Conservation (phyloP, 1,140 invertebrate species). For the Helicoverpa zea region DNA sequence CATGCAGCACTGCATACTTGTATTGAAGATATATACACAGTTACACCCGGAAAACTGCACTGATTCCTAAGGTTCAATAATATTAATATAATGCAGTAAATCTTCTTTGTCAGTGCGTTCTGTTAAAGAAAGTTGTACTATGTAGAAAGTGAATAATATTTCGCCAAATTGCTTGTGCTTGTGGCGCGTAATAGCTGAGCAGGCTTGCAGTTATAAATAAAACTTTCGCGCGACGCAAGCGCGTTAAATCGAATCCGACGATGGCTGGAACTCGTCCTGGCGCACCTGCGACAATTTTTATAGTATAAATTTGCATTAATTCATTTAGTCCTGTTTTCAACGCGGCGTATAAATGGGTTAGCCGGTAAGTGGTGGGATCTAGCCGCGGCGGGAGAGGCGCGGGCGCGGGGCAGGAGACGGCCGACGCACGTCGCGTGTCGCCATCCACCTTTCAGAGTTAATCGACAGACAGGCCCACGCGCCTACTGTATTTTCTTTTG, state of each 20-base stretch:
- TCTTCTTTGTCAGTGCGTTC: neutral
- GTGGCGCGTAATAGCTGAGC: constrained; percentile 58
- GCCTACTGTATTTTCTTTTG: constrained; percentile 29
- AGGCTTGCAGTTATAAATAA: constrained; percentile 79
- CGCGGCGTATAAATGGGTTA: constrained; percentile 84
- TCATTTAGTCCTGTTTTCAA: constrained; percentile 85
- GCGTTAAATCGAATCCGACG: constrained; percentile 82
- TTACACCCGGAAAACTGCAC: neutral
- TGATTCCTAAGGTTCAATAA: neutral
- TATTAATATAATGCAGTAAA: neutral
- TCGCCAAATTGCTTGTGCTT: constrained; percentile 61
- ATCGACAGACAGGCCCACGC: constrained; percentile 55
- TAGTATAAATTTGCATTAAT: constrained; percentile 87
- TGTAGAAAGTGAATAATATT: constrained; percentile 52
- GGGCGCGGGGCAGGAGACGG: constrained; percentile 35
- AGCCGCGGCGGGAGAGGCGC: constrained; percentile 58
- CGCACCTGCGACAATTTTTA: constrained; percentile 87
- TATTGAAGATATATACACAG: neutral
- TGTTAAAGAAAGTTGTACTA: neutral
- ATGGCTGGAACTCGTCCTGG: constrained; percentile 81
- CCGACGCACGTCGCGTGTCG: constrained; percentile 38
- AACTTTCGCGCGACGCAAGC: constrained; percentile 79
- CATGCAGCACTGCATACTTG: neutral
- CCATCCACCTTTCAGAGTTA: constrained; percentile 49
- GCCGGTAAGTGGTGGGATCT: constrained; percentile 82